Conservation (phyloP, 2,888 invertebrate species). For the Epistrophe grossulariae region DNA sequence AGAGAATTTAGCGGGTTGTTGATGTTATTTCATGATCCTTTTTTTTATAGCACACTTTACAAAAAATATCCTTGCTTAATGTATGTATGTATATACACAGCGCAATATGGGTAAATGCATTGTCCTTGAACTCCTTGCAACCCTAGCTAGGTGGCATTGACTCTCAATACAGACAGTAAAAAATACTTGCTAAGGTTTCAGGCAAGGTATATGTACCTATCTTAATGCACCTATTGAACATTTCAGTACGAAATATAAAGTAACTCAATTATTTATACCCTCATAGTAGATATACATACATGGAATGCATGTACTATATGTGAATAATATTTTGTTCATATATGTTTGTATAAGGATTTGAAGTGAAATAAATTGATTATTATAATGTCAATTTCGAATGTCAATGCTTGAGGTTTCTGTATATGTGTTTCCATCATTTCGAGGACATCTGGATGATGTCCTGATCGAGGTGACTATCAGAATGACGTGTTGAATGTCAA, state of each 20-base stretch:
- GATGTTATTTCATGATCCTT: neutral
- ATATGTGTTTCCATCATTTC: neutral
- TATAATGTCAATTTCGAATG: conserved; percentile 18
- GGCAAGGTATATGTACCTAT: neutral
- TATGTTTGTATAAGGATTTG: neutral
- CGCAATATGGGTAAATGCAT: neutral
- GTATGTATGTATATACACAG: neutral
- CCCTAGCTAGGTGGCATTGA: conserved; percentile 5
- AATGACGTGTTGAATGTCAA: conserved; percentile 36
- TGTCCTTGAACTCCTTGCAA: neutral
- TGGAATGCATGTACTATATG: neutral
- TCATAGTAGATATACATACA: neutral
- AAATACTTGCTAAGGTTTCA: neutral
- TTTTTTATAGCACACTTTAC: no score
- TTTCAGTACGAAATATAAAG: neutral
- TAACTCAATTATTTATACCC: neutral
- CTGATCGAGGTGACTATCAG: conserved; percentile 26
- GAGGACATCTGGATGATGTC: neutral
- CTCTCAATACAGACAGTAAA: neutral
- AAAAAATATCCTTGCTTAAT: no score
- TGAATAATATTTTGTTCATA: neutral
- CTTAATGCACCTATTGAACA: conserved; percentile 2
- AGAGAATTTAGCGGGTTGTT: neutral
- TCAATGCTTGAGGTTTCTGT: conserved; percentile 13
- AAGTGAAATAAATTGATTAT: conserved; percentile 21